Percentiles rank a stretch among this genome's conserved stretches.
Evolutionary conservation across 2,888 invertebrate species (phyloP).

Genomic region (Automeris io): DNA sequence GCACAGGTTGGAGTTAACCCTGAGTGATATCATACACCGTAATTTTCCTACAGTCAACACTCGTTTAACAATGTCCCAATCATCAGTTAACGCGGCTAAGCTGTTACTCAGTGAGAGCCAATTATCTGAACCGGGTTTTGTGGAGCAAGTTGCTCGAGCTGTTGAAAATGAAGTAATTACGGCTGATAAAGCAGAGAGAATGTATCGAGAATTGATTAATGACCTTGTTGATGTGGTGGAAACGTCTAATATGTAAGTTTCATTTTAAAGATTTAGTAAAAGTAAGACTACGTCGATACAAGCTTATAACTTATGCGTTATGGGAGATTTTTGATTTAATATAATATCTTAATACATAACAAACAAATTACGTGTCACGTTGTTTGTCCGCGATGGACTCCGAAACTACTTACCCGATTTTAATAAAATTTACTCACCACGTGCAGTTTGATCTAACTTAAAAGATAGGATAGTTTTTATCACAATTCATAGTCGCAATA

Average conservation of each 20-base stretch:
- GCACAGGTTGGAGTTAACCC: slow-evolving; percentile 74
- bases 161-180: slow-evolving; percentile 44
- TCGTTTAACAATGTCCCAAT: slow-evolving; percentile 70
- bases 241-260: slow-evolving; percentile 53
- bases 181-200: slow-evolving; percentile 60
- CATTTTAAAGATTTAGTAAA: not conserved
- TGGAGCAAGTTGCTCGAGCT: slow-evolving; percentile 33
- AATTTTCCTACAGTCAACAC: slow-evolving; percentile 81
- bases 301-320: not conserved
- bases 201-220: slow-evolving; percentile 75
- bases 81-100: slow-evolving; percentile 66
- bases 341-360: too few relatives aligned
- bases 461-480: too few relatives aligned
- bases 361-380: not conserved
- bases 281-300: not conserved
- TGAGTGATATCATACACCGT: slow-evolving; percentile 74
- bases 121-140: slow-evolving; percentile 35
- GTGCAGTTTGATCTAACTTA: too few relatives aligned
- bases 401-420: too few relatives aligned
- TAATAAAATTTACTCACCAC: too few relatives aligned
- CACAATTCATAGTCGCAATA: too few relatives aligned
- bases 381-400: slow-evolving; percentile 4
- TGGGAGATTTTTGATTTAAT: not conserved
- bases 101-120: slow-evolving; percentile 57
- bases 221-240: slow-evolving; percentile 71